Evolutionary conservation across 2,113 vertebrate species (phyloP).

Genomic region (Lota lota): DNA sequence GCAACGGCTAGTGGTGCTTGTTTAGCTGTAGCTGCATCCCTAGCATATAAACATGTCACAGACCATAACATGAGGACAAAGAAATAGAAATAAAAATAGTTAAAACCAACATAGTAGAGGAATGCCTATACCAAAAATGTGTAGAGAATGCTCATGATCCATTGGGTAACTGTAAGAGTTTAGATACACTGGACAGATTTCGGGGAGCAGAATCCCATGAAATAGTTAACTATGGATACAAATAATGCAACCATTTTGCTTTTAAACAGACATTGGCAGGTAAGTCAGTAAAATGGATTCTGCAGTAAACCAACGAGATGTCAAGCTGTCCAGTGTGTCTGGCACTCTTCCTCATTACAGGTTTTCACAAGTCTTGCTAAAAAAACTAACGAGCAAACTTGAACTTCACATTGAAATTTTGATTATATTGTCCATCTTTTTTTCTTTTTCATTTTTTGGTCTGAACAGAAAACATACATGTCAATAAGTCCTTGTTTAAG

Average conservation of each 20-base stretch:
- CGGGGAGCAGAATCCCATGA: conserved; percentile 29
- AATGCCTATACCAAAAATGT: conserved; percentile 73
- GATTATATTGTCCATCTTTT: conserved; percentile 68
- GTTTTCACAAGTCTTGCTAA: conserved; percentile 69
- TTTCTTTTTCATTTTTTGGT: conserved; percentile 78
- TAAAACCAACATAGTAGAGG: conserved; percentile 62
- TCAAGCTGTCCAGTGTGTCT: conserved; percentile 68
- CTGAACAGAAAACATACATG: conserved; percentile 77
- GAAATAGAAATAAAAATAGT: conserved; percentile 44
- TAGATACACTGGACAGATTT: conserved; percentile 64
- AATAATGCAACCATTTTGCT: conserved; percentile 25
- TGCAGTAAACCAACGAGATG: conserved; percentile 39
- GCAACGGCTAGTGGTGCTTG: conserved; percentile 45
- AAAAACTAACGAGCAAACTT: conserved; percentile 58
- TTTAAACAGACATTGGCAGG: conserved; percentile 26
- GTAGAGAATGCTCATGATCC: conserved; percentile 58
- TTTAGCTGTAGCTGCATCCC: conserved; percentile 61
- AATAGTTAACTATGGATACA: neutral
- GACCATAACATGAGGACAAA: conserved; percentile 64
- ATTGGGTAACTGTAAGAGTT: conserved; percentile 50
- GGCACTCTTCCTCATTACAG: conserved; percentile 67
- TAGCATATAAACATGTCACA: conserved; percentile 53
- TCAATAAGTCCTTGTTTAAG: conserved; percentile 65
- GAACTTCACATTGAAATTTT: conserved; percentile 75
- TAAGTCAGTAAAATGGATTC: conserved; percentile 54